A percentile compares a stretch with the other conserved stretches of the same genome.
Evolutionary conservation across 2,888 invertebrate genomes (phyloP).

Genomic region (Amorpha juglandis): DNA sequence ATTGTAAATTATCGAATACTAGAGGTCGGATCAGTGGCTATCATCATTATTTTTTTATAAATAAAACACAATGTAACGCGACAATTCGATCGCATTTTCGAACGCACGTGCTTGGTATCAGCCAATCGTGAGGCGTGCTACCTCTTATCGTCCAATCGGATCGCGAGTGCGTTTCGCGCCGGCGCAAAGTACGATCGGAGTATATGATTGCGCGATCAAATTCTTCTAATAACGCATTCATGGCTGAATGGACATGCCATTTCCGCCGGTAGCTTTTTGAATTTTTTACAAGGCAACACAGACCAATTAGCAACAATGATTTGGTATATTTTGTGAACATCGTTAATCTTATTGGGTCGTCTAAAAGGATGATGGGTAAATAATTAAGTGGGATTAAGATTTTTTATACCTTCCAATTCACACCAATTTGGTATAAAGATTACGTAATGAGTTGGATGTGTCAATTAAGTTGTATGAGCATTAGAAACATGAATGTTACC

Average conservation of each 20-base stretch:
- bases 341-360: constrained; percentile 53
- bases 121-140: constrained; percentile 43
- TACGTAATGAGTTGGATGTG: background rate
- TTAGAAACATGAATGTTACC: background rate
- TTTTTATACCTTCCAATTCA: constrained; percentile 30
- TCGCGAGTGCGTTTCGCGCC: constrained; percentile 55
- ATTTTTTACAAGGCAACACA: constrained; percentile 39
- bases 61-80: constrained; percentile 34
- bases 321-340: constrained; percentile 58
- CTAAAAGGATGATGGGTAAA: constrained; percentile 45
- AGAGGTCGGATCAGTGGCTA: constrained; percentile 42
- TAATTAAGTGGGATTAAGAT: constrained; percentile 34
- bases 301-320: constrained; percentile 72
- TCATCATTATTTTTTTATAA: constrained; percentile 48
- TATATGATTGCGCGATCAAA: constrained; percentile 58
- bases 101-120: constrained; percentile 54
- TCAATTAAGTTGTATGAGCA: constrained; percentile 5
- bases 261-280: constrained; percentile 70
- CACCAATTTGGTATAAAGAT: constrained; percentile 16
- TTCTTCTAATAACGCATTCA: constrained; percentile 58
- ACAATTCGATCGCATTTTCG: constrained; percentile 42
- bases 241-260: constrained; percentile 52
- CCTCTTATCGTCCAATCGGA: constrained; percentile 45
- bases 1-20: constrained; percentile 37
- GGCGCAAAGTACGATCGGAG: constrained; percentile 56